Evolutionary conservation across 2,113 vertebrate species (phyloP).

Genomic region (Zingel zingel): DNA sequence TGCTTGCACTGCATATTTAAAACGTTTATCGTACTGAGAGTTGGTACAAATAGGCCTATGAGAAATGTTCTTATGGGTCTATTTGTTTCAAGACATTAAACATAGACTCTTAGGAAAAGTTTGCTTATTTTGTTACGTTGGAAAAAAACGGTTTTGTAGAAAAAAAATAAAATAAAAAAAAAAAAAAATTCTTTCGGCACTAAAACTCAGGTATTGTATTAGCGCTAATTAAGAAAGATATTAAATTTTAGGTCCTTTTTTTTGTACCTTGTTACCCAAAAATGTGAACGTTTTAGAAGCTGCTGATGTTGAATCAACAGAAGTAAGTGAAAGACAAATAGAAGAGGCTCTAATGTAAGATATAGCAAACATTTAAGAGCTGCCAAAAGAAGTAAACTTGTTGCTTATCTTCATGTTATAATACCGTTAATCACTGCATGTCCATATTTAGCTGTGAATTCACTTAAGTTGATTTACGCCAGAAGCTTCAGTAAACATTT

Average conservation of each 20-base stretch:
- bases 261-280: neutral
- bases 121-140: too few species aligned
- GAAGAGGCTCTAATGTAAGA: neutral
- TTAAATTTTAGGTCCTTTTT: neutral
- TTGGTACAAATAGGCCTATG: neutral
- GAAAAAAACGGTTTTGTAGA: too few species aligned
- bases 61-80: neutral
- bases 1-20: neutral
- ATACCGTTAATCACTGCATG: neutral
- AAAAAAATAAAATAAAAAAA: neutral
- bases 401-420: neutral
- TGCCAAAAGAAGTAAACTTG: neutral
- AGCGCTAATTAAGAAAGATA: neutral
- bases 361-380: neutral
- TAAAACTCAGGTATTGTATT: neutral
- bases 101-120: too few species aligned
- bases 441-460: neutral
- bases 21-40: neutral
- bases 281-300: neutral
- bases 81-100: neutral
- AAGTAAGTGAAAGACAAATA: neutral
- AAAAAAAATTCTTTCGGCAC: neutral
- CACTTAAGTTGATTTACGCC: neutral
- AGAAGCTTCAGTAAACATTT: slow-evolving; percentile 18
- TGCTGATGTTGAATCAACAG: neutral